Evolutionary conservation across 2,797 vertebrate species (phyloP).

Genomic region (Peromyscus aztecus): DNA sequence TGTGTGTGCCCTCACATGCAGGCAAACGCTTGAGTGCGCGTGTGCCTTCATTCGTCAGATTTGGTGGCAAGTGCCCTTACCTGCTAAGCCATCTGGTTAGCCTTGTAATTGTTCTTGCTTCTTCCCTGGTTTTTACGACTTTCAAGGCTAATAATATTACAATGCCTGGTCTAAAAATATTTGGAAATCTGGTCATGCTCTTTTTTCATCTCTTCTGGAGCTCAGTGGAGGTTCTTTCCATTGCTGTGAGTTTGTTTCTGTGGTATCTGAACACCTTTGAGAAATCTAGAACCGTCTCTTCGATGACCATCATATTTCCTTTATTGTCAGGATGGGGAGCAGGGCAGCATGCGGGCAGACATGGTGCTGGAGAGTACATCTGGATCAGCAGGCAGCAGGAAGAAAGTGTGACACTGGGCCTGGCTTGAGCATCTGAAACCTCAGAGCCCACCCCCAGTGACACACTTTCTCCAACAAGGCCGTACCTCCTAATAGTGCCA

Average conservation of each 20-base stretch:
- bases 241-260: conserved; percentile 60
- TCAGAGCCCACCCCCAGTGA: background rate
- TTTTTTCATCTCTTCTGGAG: conserved; percentile 68
- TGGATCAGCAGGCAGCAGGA: background rate
- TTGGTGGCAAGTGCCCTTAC: background rate
- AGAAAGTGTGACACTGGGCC: background rate
- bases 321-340: too few species aligned
- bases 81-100: background rate
- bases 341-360: too few species aligned
- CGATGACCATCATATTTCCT: conserved; percentile 63
- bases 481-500: background rate
- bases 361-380: background rate
- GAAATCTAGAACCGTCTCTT: conserved; percentile 31
- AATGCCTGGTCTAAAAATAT: conserved; percentile 64
- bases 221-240: conserved; percentile 17
- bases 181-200: conserved; percentile 35
- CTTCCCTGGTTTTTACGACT: conserved; percentile 14
- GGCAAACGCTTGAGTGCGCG: background rate
- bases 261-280: conserved; percentile 33
- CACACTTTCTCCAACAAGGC: background rate
- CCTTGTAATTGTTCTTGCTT: conserved; percentile 30
- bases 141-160: conserved; percentile 52
- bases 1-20: background rate
- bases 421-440: background rate
- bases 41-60: background rate